Evolutionary conservation across 2,797 vertebrate genomes (phyloP).

Genomic region (Urocyon cinereoargenteus): DNA sequence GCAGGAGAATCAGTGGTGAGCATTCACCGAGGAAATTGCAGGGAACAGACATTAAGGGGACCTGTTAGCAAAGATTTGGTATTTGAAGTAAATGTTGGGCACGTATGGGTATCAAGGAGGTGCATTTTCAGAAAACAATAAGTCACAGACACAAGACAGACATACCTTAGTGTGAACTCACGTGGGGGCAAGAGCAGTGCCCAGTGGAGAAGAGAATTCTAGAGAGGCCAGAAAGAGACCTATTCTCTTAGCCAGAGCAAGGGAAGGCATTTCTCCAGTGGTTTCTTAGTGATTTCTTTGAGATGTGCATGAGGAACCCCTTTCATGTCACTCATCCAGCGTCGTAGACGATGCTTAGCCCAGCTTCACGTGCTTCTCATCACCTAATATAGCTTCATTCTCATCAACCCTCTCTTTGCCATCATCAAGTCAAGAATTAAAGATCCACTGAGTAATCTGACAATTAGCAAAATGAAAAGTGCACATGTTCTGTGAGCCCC

Average conservation of each 20-base stretch:
- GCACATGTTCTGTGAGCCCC: background rate
- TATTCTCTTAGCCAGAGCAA: background rate
- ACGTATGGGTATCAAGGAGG: background rate
- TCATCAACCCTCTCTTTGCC: background rate
- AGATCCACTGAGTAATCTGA: background rate
- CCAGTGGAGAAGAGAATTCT: background rate
- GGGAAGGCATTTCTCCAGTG: background rate
- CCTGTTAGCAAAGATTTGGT: background rate
- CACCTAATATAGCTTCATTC: slow-evolving; percentile 14
- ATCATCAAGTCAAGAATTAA: background rate
- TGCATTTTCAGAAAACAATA: slow-evolving; percentile 30
- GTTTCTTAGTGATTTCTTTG: slow-evolving; percentile 25
- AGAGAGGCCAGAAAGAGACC: background rate
- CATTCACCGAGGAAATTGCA: background rate
- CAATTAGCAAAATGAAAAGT: slow-evolving; percentile 57
- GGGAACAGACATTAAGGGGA: background rate
- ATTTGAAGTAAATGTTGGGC: background rate
- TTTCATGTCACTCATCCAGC: background rate
- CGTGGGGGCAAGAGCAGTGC: background rate
- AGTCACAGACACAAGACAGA: background rate
- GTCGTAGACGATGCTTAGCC: background rate
- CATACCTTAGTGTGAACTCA: background rate
- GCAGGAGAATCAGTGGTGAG: background rate
- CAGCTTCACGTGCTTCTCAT: background rate
- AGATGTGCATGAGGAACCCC: background rate